Base-by-base conservation (phyloP, 2,797 vertebrate species). In the Dicrostonyx torquatus region DNA sequence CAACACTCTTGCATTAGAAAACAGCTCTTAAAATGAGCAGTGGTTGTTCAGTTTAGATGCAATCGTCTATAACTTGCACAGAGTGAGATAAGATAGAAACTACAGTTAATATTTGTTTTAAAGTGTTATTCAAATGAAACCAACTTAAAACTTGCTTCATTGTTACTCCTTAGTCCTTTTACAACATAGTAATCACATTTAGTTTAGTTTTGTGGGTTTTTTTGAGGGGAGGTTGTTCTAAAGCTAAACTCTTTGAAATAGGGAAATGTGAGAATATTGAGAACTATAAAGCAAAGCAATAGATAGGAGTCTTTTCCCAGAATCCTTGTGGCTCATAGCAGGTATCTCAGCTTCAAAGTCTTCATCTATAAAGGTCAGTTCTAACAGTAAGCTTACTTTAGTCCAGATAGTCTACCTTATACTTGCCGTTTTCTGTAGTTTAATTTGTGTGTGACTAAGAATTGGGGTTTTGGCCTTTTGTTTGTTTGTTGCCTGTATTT, bases 1-100 rank as follows among this genome's bases (percentile, higher is more conserved):
- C 60, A 95, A 93, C 93, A 91, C 26, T 95, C 72, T 79, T 34
- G n/a, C 85, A 29, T 73, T 92, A 83, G 18, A 91, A 94, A 94
- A 93, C n/a, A 94, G 64, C 29, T 77, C 75, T 94, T 96, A 87
- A 0, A 85, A 45, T 12, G 72, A 94, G 55, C 58, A 76, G 48
- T 12, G 20, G 86, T 85, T 93, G 43, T 73, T 95, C 84, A 55
- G 14, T 94, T 96, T 72, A 91, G 34, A 90, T 87, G 14, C 79
- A 92, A 82, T 76, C 9, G 79, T 92, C 62, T 90, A 85, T 87
- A 75, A 89, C n/a, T 90, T 84, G 62, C 31, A 95, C 82, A 95
- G 66, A 91, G 86, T 83, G 55, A 93, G 17, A 66, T 40, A 95
- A 43, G 62, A 87, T 40, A 60, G 53, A 92, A 95, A 95, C 20